These are phyloP conservation scores for Paracentrotus lividus DNA, from an alignment of 53 echinoderm and acorn worm species.

Conservation along the genomic window DNA sequence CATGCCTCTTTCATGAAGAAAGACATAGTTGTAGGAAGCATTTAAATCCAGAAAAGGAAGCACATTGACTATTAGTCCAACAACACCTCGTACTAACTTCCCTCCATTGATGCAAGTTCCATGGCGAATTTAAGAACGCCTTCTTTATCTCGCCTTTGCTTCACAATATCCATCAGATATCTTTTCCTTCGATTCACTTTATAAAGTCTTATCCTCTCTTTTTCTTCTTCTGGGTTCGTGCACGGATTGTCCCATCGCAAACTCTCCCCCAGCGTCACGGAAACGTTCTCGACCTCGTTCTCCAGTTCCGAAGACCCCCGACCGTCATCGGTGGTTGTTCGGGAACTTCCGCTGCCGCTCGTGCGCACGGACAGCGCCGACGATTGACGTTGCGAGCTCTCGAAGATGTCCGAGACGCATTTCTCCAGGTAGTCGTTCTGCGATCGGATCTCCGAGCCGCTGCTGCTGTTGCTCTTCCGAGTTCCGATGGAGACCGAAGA, in stretches of 20 bases:
- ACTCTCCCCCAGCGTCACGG: constrained; percentile 81
- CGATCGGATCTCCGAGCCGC: constrained; percentile 47
- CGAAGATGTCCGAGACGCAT: constrained; percentile 66
- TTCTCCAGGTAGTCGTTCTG: constrained; percentile 60
- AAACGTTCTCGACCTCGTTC: constrained; percentile 60
- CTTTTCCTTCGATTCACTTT: constrained; percentile 95
- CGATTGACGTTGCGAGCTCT: constrained; percentile 49
- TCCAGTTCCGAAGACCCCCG: constrained; percentile 48
- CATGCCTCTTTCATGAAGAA: no score
- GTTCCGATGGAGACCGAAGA: constrained; percentile 33
- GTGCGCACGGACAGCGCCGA: constrained; percentile 11
- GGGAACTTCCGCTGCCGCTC: constrained; percentile 28
- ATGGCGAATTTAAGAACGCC: constrained; percentile 88
- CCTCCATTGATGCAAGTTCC: constrained; percentile 76
- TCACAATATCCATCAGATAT: constrained; percentile 87
- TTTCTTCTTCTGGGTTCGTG: constrained; percentile 88
- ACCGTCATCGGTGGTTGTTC: neutral
- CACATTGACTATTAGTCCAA: no score
- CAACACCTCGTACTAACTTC: constrained; percentile 41
- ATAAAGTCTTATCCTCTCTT: constrained; percentile 85
- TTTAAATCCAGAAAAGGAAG: no score
- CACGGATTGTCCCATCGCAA: constrained; percentile 90
- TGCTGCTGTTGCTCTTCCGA: constrained; percentile 43
- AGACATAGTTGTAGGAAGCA: no score
- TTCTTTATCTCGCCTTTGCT: constrained; percentile 89